Base-by-base conservation (phyloP, 2,797 vertebrate genomes). In the Spinus pinus region DNA sequence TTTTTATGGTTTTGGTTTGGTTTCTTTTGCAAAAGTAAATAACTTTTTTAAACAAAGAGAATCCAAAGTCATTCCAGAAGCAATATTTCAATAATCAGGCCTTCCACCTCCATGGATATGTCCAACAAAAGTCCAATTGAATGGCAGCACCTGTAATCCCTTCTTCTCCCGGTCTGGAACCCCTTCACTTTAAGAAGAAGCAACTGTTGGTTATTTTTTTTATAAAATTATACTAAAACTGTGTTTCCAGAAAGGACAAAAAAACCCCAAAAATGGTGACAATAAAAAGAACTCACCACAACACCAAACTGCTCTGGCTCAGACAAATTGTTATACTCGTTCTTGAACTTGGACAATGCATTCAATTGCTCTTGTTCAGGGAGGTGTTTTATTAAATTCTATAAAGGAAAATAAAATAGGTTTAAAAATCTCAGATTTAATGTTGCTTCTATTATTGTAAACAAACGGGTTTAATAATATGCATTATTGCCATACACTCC, bases 351-450 rank as follows among this genome's bases (percentile, higher is more conserved):
- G 82, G 98, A 98, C 97, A 99, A 95, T 10, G 98, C 96, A 56
- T 98, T 98, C 53, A 99, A 96, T 81, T 99, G 99, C 71, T 99
- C 98, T 98, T 99, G 98, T 92, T 99, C 99, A 49, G 99, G 99
- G 78, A 99, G 98, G 90, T 99, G 98, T 65, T 99, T 99, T 96
- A 99, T 98, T 97, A 99, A 98, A 97, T 99, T 99, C 99, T 99
- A 95, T 47, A 94, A 96, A 92, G 53, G 92, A 90, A 88, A 91
- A 95, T 78, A 90, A 62, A 78, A 90, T 5, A 51, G 17, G 9
- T 20, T 93, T 89, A 42, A 58, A 96, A 79, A 82, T 77, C 54
- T 94, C 39, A 91, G 14, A 73, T 64, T 78, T 22, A 27, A 12
- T 25, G 41, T 24, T 78, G 57, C 60, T 67, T 80, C 5, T 37